Evolutionary conservation across 1,140 invertebrate genomes (phyloP), one percentile per base, ranked within the genome.

Genomic region (Cotesia vestalis): DNA sequence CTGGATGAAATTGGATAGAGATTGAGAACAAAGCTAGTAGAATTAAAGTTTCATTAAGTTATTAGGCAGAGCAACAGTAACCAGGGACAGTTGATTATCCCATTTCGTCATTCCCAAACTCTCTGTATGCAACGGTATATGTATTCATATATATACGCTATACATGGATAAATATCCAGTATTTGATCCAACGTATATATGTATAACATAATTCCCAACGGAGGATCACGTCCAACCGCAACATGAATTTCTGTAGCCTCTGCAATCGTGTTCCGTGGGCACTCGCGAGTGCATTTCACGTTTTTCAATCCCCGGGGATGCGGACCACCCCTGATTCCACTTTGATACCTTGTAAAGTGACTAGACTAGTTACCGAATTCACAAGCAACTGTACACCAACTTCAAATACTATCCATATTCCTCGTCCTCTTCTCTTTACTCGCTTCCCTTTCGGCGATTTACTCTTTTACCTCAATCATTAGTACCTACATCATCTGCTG

Each of bases 311-410:
- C 62, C 36, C 34, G 6, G 36, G 36, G 62, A 17, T 17, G 1
- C 17, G 3, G n/a, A 55, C 12, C 53, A 55, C 53, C 17, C 17
- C n/a, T 55, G 64, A 66, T 66, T 52, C 46, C 40, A 66, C 64
- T 66, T 66, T 66, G 64, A 66, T 66, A 66, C 40, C 64, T 66
- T 27, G 64, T 66, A 52, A 66, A 66, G 9, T 11, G 34, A 55
- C n/a, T 17, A 5, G 36, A 64, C 62, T 64, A 40, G 60, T 27
- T 27, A 27, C 20, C 8, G 20, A 36, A 8, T 35, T 27, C 12
- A 34, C 27, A 34, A 34, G 14, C 14, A 35, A 40, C 27, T 12
- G 4, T 36, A 17, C 27, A 40, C 36, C 36, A 64, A 64, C 36
- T 35, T 60, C 59, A 35, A 60, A 35, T 11, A 34, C 17, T 60